Conservation (phyloP, 2,797 vertebrate species). For the Lophotriccus pileatus region DNA sequence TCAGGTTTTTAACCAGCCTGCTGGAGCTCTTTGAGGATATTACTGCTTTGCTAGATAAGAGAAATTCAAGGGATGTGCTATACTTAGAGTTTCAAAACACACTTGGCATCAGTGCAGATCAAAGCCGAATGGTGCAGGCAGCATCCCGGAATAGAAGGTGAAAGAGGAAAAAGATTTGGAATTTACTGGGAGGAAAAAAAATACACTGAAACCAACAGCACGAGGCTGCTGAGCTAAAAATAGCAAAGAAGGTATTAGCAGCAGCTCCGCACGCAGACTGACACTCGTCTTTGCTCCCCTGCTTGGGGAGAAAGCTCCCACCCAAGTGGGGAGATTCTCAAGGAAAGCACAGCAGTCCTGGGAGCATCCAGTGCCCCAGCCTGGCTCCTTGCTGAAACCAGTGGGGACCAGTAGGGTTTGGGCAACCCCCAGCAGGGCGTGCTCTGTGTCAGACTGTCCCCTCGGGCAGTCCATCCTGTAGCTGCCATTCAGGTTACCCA, state of each 20-base stretch:
- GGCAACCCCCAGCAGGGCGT: accelerated
- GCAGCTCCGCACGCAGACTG: not conserved
- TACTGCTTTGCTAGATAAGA: conserved; percentile 54
- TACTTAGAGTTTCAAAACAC: conserved; percentile 68
- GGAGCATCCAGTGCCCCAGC: not conserved
- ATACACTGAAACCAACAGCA: conserved; percentile 31
- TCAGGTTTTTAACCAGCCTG: conserved; percentile 37
- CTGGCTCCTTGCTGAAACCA: not conserved
- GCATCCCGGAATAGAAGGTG: conserved; percentile 57
- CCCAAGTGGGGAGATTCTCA: not conserved
- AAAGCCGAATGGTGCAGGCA: conserved; percentile 53
- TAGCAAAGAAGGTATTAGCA: conserved; percentile 55
- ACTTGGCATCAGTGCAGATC: conserved; percentile 54
- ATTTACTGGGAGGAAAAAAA: conserved; percentile 36
- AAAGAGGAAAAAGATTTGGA: conserved; percentile 57
- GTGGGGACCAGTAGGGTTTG: not conserved
- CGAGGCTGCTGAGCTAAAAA: conserved; percentile 45
- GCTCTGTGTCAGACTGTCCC: not conserved
- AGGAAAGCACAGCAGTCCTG: not conserved
- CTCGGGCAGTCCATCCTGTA: not conserved
- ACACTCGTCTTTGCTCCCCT: not conserved
- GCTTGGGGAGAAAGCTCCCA: not conserved
- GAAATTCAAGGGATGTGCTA: conserved; percentile 52
- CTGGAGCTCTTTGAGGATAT: conserved; percentile 46
- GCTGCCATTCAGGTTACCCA: not conserved